These are phyloP conservation scores for Phylloscopus whistleri DNA, from an alignment of 2,113 vertebrate genomes.

Conservation along the genomic window DNA sequence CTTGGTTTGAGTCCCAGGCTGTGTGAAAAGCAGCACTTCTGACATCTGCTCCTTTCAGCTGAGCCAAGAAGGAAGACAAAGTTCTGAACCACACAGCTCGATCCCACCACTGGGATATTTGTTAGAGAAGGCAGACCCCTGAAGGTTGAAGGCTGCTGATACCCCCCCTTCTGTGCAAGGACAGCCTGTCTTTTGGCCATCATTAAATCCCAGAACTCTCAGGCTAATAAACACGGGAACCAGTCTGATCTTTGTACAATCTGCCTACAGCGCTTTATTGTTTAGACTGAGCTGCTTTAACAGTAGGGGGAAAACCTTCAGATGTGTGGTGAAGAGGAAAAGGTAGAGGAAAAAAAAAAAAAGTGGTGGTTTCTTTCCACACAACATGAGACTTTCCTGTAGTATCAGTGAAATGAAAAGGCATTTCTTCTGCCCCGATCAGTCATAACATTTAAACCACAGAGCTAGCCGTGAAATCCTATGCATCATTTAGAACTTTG, in stretches of 20 bases:
- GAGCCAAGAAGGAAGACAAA: background rate
- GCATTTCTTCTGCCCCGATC: conserved; percentile 25
- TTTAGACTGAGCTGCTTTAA: conserved; percentile 56
- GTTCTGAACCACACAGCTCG: background rate
- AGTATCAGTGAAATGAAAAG: conserved; percentile 42
- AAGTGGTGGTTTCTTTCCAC: background rate
- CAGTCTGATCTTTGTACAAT: conserved; percentile 34
- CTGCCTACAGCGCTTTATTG: conserved; percentile 14
- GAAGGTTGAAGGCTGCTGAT: background rate
- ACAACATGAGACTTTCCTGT: conserved; percentile 48
- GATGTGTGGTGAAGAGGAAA: conserved; percentile 20
- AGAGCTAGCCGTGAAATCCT: conserved; percentile 47
- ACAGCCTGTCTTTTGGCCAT: background rate
- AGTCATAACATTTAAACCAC: conserved; percentile 55
- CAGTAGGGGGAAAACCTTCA: conserved; percentile 60
- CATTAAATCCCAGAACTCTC: background rate
- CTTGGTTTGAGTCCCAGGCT: background rate
- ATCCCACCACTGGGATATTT: background rate
- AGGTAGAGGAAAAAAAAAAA: background rate
- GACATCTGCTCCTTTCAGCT: background rate
- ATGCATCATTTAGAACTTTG: conserved; percentile 69
- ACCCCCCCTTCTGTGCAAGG: background rate
- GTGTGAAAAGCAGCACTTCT: background rate
- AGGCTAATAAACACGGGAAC: conserved; percentile 26
- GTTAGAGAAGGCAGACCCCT: background rate